Conservation (phyloP, 2,888 invertebrate genomes). For the Xestia sexstrigata region DNA sequence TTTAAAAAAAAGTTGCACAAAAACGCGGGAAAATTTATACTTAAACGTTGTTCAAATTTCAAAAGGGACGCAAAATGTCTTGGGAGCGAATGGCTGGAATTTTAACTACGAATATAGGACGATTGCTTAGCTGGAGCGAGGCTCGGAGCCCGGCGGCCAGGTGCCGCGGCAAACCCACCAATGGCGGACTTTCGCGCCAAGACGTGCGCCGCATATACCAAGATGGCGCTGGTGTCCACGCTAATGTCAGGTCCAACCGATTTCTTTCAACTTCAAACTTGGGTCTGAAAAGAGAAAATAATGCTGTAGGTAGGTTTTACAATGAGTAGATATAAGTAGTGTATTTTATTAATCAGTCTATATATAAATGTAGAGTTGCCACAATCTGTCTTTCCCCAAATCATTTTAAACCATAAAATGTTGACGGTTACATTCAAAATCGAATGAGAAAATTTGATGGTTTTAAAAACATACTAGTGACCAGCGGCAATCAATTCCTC, state of each 20-base stretch:
- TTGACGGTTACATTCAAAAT: no score
- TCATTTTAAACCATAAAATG: no score
- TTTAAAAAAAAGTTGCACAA: conserved; percentile 23
- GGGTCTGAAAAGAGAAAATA: conserved; percentile 58
- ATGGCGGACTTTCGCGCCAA: conserved; percentile 80
- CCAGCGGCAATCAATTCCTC: not conserved
- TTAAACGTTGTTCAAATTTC: conserved; percentile 40
- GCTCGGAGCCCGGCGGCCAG: conserved; percentile 77
- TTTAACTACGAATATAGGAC: conserved; percentile 79
- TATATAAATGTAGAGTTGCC: no score
- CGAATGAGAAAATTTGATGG: no score
- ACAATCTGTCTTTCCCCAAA: no score
- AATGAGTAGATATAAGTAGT: not conserved
- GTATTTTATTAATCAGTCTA: no score
- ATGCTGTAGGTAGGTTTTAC: not conserved
- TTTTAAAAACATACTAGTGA: not conserved
- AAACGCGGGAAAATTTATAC: conserved; percentile 48
- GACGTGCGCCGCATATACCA: conserved; percentile 86
- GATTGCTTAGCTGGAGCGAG: conserved; percentile 77
- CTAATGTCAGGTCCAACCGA: conserved; percentile 79
- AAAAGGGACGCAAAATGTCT: conserved; percentile 67
- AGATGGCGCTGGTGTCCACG: conserved; percentile 79
- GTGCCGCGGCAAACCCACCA: conserved; percentile 77
- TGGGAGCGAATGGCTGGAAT: conserved; percentile 70
- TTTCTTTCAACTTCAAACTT: conserved; percentile 72